Percentiles rank a stretch among this genome's conserved stretches.
These are phyloP conservation scores for Metallyticus violacea DNA, from an alignment of 2,888 invertebrate species.

Conservation along the genomic window DNA sequence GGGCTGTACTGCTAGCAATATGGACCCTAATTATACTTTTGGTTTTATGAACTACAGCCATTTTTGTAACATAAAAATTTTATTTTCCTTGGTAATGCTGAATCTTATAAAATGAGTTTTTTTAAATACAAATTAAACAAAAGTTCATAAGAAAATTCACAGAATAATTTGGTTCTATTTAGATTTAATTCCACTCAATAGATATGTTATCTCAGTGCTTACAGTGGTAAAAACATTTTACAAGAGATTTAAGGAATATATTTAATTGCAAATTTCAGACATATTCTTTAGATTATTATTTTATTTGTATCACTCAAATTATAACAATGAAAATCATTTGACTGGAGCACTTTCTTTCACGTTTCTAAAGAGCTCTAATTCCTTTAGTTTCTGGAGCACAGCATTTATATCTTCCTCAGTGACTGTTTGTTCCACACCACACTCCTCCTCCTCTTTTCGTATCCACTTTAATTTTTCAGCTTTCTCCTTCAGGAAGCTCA, in stretches of 20 bases:
- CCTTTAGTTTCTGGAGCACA: slow-evolving; percentile 45
- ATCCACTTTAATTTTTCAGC: slow-evolving; percentile 68
- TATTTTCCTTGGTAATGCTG: too few species aligned
- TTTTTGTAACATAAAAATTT: too few species aligned
- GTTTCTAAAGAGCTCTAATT: slow-evolving; percentile 33
- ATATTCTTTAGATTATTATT: background rate
- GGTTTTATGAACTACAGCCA: too few species aligned
- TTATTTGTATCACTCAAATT: background rate
- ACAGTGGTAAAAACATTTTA: too few species aligned
- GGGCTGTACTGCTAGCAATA: too few species aligned
- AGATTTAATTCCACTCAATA: too few species aligned
- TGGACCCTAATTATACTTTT: too few species aligned
- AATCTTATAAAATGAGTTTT: too few species aligned
- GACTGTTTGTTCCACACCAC: slow-evolving; percentile 62
- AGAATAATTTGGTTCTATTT: too few species aligned
- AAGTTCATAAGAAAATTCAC: too few species aligned
- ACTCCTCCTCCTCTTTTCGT: slow-evolving; percentile 68
- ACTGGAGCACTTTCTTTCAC: background rate
- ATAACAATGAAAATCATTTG: background rate
- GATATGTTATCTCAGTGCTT: too few species aligned
- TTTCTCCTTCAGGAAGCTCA: slow-evolving; percentile 70
- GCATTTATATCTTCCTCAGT: slow-evolving; percentile 64
- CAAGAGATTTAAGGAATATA: background rate
- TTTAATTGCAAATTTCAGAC: background rate
- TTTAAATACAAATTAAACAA: too few species aligned